Base-by-base conservation (phyloP, 2,797 vertebrate genomes). In the Erethizon dorsatum region DNA sequence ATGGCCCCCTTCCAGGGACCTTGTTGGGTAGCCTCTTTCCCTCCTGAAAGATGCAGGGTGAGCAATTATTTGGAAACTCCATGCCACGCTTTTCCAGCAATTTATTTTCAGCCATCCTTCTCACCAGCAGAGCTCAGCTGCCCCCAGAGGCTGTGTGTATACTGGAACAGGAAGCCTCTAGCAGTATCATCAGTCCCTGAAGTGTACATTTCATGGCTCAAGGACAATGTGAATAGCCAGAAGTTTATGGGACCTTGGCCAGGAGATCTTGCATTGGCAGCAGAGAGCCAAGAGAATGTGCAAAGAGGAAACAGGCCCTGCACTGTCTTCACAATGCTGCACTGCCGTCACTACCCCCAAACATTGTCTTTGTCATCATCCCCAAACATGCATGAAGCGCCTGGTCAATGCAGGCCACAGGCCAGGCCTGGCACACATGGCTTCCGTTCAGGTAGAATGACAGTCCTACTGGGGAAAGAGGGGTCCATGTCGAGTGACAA, bases 1-100 rank as follows among this genome's bases (percentile, higher is more conserved):
- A 31, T 0, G 6, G 52, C 11, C 41, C 22, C 1, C 0, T 50
- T 73, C 50, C 77, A 5, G 0, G 8, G 75, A 71, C 17, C 47
- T 63, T 41, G 1, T 14, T 45, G 65, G 9, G n/a, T 18, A 22
- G 22, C 54, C 33, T 78, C 67, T 1, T 54, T 2, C 9, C 57
- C 45, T 88, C 87, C 78, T 83, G 18, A 84, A 63, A 37, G 75
- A 26, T 18, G 14, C 50, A 45, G 22, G 26, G 28, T 6, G 5
- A 5, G 37, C 37, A 52, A 10, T 2, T 26, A 6, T n/a, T 71
- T 78, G 56, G 59, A 45, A 83, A 56, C 28, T 57, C 65, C 20
- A 1, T 2, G 4, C 41, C 6, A 0, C 31, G 52, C 33, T 15
- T 15, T 83, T 57, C 33, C 28, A 1, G 13, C 45, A 17, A 33